These are phyloP conservation scores for Agelas oroides DNA, from an alignment of 37 sponge, comb jelly and placozoan species.

Conservation along the genomic window DNA sequence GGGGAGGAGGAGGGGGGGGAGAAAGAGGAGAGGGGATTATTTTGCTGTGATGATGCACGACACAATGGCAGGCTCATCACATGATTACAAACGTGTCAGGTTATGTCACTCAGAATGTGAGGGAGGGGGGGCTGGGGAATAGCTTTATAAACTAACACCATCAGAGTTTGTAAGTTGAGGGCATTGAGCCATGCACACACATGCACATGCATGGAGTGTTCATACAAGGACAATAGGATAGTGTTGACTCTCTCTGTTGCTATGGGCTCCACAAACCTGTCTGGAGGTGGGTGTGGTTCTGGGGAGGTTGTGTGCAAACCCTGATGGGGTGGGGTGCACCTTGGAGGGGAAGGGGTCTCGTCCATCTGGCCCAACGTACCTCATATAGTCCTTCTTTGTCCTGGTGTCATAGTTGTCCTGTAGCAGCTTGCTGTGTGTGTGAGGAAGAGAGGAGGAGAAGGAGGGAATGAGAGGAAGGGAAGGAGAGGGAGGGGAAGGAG, in stretches of 20 bases:
- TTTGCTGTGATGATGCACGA: too few species aligned
- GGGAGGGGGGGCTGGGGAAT: too few species aligned
- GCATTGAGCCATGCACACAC: too few species aligned
- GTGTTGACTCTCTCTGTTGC: too few species aligned
- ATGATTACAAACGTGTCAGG: too few species aligned
- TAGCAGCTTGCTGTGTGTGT: slow-evolving; percentile 52
- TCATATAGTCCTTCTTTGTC: slow-evolving; percentile 55
- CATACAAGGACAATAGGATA: neutral
- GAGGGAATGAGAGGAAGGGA: neutral
- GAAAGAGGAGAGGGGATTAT: too few species aligned
- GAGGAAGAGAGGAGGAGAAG: neutral
- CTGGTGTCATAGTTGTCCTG: slow-evolving; percentile 45
- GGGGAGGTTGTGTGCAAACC: slow-evolving; percentile 57
- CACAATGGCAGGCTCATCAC: too few species aligned
- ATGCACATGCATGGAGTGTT: neutral
- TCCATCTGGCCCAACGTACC: slow-evolving; percentile 23
- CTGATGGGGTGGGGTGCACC: slow-evolving; percentile 28
- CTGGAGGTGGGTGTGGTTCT: slow-evolving; percentile 45
- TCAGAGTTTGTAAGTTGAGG: too few species aligned
- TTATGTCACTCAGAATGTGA: too few species aligned
- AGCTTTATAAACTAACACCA: too few species aligned
- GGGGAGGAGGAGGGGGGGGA: too few species aligned
- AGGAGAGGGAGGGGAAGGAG: too few species aligned
- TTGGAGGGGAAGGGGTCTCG: slow-evolving; percentile 54
- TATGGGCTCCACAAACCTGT: slow-evolving; percentile 14